Evolutionary conservation across 64 coral and sea anemone species (phyloP).

Genomic region (Trachythela sp.): DNA sequence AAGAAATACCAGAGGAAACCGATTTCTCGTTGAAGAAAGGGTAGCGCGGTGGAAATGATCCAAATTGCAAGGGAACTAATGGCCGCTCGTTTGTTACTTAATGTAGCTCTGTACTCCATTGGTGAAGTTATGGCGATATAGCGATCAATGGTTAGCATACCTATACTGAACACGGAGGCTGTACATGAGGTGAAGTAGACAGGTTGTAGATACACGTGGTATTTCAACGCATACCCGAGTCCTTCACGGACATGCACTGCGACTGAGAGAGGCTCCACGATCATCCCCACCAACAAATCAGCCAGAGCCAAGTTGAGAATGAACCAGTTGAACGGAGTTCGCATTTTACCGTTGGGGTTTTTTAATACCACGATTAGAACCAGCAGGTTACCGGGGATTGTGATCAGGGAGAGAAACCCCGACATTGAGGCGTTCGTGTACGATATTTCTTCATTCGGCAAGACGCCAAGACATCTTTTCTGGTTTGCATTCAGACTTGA

Average conservation of each 20-base stretch:
- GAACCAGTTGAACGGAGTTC: slow-evolving; percentile 55
- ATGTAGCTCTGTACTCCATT: slow-evolving; percentile 53
- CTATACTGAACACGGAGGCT: slow-evolving; percentile 57
- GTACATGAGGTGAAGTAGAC: slow-evolving; percentile 57
- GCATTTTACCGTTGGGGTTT: slow-evolving; percentile 43
- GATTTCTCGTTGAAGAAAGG: background rate
- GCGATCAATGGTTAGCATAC: slow-evolving; percentile 63
- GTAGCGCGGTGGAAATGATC: slow-evolving; percentile 25
- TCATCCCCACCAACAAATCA: slow-evolving; percentile 50
- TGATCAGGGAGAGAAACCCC: slow-evolving; percentile 31
- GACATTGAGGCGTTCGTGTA: background rate
- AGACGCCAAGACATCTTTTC: background rate
- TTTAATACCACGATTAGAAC: slow-evolving; percentile 45
- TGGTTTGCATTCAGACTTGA: background rate
- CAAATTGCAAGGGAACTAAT: slow-evolving; percentile 52
- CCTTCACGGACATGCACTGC: slow-evolving; percentile 47
- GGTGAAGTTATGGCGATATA: slow-evolving; percentile 69
- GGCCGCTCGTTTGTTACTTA: slow-evolving; percentile 33
- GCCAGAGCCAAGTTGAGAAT: slow-evolving; percentile 50
- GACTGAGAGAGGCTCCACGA: slow-evolving; percentile 41
- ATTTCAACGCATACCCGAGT: slow-evolving; percentile 10
- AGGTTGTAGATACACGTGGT: slow-evolving; percentile 39
- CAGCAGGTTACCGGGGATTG: slow-evolving; percentile 50
- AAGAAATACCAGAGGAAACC: slow-evolving; percentile 26
- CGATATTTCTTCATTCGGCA: background rate